Evolutionary conservation across 2,113 vertebrate species (phyloP).

Genomic region (Cygnus buccinator): DNA sequence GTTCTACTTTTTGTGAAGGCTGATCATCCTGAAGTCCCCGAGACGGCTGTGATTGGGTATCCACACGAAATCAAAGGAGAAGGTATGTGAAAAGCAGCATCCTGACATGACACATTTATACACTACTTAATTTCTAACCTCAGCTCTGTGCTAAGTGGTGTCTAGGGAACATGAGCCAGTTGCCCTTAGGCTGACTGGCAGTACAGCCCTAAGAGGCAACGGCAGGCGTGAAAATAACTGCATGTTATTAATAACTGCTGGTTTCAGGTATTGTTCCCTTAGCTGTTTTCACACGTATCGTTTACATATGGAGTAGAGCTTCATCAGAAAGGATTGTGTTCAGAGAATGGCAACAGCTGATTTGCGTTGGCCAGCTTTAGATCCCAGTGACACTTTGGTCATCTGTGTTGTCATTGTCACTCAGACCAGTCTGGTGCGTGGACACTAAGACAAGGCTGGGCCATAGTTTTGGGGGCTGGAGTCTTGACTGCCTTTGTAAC

Average conservation of each 20-base stretch:
- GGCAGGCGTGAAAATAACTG: background rate
- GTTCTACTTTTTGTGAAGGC: constrained; percentile 75
- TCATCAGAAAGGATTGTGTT: background rate
- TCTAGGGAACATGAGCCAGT: background rate
- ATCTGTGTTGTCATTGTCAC: background rate
- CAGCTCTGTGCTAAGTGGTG: background rate
- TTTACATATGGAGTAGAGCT: background rate
- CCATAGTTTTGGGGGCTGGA: background rate
- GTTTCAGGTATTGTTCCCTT: background rate
- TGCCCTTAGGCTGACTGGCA: background rate
- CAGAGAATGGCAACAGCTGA: background rate
- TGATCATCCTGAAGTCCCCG: constrained; percentile 89
- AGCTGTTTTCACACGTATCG: background rate
- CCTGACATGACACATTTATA: background rate
- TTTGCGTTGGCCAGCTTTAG: background rate
- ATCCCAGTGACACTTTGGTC: background rate
- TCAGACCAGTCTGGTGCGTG: background rate
- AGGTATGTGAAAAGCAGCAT: constrained; percentile 76
- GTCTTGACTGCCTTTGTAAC: background rate
- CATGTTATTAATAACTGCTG: background rate
- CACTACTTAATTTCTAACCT: background rate
- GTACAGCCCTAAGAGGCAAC: background rate
- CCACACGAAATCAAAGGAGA: constrained; percentile 92
- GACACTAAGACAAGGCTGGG: background rate
- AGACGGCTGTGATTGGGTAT: constrained; percentile 89